phyloP scores from a whole-genome alignment of 2,888 invertebrate genomes.

The Diarsia dahlii region DNA sequence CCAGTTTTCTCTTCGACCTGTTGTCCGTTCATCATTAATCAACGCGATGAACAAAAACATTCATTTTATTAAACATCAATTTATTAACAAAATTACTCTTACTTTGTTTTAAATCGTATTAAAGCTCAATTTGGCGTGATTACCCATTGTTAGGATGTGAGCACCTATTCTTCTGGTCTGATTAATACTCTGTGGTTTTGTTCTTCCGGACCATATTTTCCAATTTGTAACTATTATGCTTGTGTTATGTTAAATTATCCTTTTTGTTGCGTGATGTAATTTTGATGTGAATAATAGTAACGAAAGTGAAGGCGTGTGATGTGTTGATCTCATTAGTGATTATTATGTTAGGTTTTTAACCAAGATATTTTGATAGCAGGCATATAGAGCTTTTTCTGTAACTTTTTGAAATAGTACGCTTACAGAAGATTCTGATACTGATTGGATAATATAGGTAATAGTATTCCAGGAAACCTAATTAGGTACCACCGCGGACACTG shows the following conservation, averaged over 20 bases:
- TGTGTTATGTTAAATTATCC: slow-evolving; percentile 33
- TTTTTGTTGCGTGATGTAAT: slow-evolving; percentile 43
- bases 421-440: background rate
- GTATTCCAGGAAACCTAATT: background rate
- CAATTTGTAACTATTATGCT: slow-evolving; percentile 47
- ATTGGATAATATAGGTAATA: background rate
- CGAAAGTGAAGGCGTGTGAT: slow-evolving; percentile 34
- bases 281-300: slow-evolving; percentile 27
- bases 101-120: slow-evolving; percentile 46
- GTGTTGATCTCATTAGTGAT: slow-evolving; percentile 41
- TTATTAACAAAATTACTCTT: slow-evolving; percentile 48
- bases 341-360: slow-evolving; percentile 9
- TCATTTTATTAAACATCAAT: slow-evolving; percentile 81
- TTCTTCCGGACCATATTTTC: slow-evolving; percentile 42
- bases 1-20: slow-evolving; percentile 81
- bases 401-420: background rate
- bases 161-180: slow-evolving; percentile 39
- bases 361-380: background rate
- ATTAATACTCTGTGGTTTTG: slow-evolving; percentile 25
- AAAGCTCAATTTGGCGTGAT: slow-evolving; percentile 46
- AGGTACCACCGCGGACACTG: background rate
- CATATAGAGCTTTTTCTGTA: background rate
- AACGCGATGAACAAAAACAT: slow-evolving; percentile 78
- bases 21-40: slow-evolving; percentile 81
- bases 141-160: slow-evolving; percentile 46